phyloP scores from a whole-genome alignment of 2,888 invertebrate genomes.

The Syrista parreyssii region DNA sequence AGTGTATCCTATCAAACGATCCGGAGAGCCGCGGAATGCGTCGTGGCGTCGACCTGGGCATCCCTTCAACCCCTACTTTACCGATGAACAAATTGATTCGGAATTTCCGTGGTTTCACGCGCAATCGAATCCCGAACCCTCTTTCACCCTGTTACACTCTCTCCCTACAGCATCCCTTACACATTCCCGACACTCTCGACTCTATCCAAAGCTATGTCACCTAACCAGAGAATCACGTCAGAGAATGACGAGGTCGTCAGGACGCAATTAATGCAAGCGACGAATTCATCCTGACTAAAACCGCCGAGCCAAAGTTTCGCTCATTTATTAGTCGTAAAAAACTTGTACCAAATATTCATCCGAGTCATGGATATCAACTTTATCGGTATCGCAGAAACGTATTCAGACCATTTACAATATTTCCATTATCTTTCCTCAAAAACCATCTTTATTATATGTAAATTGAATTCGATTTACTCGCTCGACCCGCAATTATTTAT shows the following conservation, averaged over 20 bases:
- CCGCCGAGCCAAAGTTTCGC: neutral
- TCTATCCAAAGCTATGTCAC: neutral
- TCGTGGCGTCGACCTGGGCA: neutral
- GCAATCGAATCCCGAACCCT: constrained; percentile 38
- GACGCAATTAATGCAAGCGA: neutral
- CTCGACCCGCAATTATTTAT: constrained; percentile 36
- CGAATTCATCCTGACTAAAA: neutral
- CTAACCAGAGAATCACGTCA: neutral
- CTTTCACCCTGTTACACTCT: neutral
- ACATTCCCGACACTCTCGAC: neutral
- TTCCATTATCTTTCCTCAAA: neutral
- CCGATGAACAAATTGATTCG: constrained; percentile 58
- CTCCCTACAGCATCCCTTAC: neutral
- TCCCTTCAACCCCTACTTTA: constrained; percentile 20
- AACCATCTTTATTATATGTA: constrained; percentile 36
- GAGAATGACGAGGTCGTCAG: neutral
- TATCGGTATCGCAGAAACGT: neutral
- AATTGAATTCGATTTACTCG: constrained; percentile 38
- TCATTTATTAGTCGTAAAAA: neutral
- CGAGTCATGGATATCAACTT: neutral
- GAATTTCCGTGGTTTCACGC: constrained; percentile 54
- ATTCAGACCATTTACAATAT: neutral
- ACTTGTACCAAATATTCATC: neutral
- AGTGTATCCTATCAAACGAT: constrained; percentile 58
- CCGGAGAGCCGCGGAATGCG: constrained; percentile 51